Evolutionary conservation across 2,888 invertebrate genomes (phyloP), one percentile per base, ranked within the genome.

Genomic region (Opisthograptis luteolata): DNA sequence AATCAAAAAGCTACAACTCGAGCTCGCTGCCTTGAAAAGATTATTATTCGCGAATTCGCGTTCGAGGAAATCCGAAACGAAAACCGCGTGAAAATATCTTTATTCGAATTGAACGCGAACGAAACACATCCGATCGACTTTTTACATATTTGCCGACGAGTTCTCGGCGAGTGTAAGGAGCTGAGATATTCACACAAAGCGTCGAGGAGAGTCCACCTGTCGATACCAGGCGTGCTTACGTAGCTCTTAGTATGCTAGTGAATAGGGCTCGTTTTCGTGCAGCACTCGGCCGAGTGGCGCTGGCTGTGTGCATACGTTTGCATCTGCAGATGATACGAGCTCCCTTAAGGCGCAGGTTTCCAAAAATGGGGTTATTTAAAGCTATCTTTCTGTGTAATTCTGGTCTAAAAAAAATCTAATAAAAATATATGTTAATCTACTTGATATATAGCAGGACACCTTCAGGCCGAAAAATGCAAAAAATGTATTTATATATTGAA

Each of bases 291-390:
- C n/a, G 42, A 27, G 24, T 31, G 13, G 6, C 4, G 17, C 13
- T 14, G 13, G 10, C 19, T 17, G 25, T 30, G 35, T 57, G 62
- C 63, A 61, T 64, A 66, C 55, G 68, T 70, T 69, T 67, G 66
- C 68, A 64, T 64, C 57, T 62, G 59, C 52, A 47, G 63, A 58
- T 60, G 60, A 58, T 54, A 60, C 48, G 39, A 40, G 27, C 34
- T 50, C 31, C 37, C 44, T n/a, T n/a, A n/a, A n/a, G n/a, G n/a
- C n/a, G n/a, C n/a, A n/a, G n/a, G n/a, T n/a, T n/a, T n/a, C n/a
- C n/a, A n/a, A n/a, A n/a, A n/a, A n/a, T n/a, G n/a, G n/a, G n/a
- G n/a, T n/a, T n/a, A n/a, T n/a, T n/a, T n/a, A n/a, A n/a, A n/a
- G n/a, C n/a, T n/a, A n/a, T n/a, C n/a, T n/a, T n/a, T n/a, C n/a